Base-by-base conservation (phyloP, 2,888 invertebrate species). In the Notodonta ziczac region DNA sequence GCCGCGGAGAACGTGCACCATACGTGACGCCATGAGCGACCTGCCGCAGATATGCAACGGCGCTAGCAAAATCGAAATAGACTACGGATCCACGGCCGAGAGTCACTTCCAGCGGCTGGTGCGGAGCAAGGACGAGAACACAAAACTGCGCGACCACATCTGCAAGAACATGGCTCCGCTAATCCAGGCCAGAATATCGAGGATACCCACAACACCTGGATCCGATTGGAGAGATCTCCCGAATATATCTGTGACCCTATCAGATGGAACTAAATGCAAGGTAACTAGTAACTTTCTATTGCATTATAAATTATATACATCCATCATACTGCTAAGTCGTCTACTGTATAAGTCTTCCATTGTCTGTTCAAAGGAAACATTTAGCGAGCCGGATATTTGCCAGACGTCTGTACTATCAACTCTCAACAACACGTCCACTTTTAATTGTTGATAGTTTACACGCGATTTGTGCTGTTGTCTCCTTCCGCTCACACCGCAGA, bases 151-250 rank as follows among this genome's bases (percentile, higher is more conserved):
- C 9, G 97, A 98, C 83, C 98, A 98, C 77, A 95, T 97, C 65
- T 97, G 97, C 82, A 98, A 97, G 83, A 96, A 97, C 77, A 97
- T 98, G 97, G 96, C 96, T 46, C 95, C 97, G 0, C 85, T 98
- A 44, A 96, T 97, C 2, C 96, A 96, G 84, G 97, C 97, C 0
- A 94, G 98, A 60, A 97, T 98, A 80, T 89, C 94, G 32, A 94
- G 97, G 66, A 95, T 98, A 61, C 98, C 98, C 0, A 94, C 95
- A 0, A 92, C 94, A 4, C 95, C 96, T 0, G 97, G 97, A 1
- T 96, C 97, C 0, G 98, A 98, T 84, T 98, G 98, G 98, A 93
- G 98, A 53, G 97, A 97, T 85, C 90, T 98, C 35, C 98, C 98
- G 0, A 98, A 98, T 80, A 94, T 96, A 63, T 94, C 94, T 5